Base-by-base conservation (phyloP, 2,888 invertebrate genomes). In the Sinhomidia bicolor region DNA sequence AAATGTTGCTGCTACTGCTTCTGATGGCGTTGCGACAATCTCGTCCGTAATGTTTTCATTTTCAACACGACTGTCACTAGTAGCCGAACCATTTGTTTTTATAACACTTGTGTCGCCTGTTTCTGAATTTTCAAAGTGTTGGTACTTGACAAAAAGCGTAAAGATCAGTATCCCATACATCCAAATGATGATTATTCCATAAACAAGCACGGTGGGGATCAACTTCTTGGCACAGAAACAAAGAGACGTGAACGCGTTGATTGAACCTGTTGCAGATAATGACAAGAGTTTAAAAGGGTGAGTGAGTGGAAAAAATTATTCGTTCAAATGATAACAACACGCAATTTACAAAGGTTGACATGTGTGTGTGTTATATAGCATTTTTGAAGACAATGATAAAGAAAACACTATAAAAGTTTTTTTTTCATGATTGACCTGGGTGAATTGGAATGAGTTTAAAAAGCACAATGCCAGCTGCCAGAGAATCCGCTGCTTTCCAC, bases 211-310 rank as follows among this genome's bases (percentile, higher is more conserved):
- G 7, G 7, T 36, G 36, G 88, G 88, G 51, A 88, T 88, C 57
- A 88, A 57, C 71, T 88, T 88, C 57, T 88, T 88, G 88, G 88
- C 88, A 88, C 88, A 88, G 41, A 84, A 88, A 83, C 84, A 88
- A 88, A 88, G 88, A 68, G 83, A 88, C 54, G 26, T 84, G 84
- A 88, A 88, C 29, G 88, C 88, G 88, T 57, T 88, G 88, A 88
- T 88, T 88, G 84, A 84, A 83, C 88, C 88, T 88, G 78, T 76
- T 65, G 60, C 54, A 83, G 47, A 79, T 81, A 81, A 47, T 68
- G 23, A 81, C 29, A 62, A 71, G 26, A 51, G 81, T 60, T 76
- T 36, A 29, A 81, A 87, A n/a, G n/a, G n/a, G n/a, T n/a, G 9
- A 47, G 60, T 68, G 78, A 23, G 14, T 79, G 17, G 23, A 12